Percentiles rank a stretch among this genome's conserved stretches.
These are phyloP conservation scores for Poeciliopsis turrubarensis DNA, from an alignment of 2,113 vertebrate genomes.

Conservation along the genomic window DNA sequence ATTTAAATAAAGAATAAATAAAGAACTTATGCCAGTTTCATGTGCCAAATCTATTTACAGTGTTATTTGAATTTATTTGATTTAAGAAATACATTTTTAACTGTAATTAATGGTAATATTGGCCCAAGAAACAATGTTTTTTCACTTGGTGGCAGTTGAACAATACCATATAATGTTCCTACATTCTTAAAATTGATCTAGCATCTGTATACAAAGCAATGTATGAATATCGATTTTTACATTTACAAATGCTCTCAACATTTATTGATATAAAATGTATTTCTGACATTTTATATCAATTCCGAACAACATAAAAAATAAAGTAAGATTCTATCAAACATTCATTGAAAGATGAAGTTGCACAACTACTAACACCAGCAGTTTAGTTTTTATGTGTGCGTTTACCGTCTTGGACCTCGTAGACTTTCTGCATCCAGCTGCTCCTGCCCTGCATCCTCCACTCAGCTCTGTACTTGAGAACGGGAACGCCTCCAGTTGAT, in stretches of 20 bases:
- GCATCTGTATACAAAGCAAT: background rate
- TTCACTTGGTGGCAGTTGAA: background rate
- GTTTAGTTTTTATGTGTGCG: background rate
- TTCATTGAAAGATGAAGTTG: too few species aligned
- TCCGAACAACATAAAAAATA: background rate
- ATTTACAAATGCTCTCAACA: too few species aligned
- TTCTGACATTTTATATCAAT: background rate
- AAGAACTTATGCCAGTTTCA: too few species aligned
- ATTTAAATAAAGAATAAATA: too few species aligned
- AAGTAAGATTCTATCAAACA: too few species aligned
- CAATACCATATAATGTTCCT: background rate
- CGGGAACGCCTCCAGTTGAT: slow-evolving; percentile 90
- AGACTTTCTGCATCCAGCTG: slow-evolving; percentile 83
- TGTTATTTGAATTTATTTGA: too few species aligned
- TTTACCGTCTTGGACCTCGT: slow-evolving; percentile 88
- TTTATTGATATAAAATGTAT: too few species aligned
- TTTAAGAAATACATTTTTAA: background rate
- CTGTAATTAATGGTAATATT: background rate
- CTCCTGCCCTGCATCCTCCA: slow-evolving; percentile 84
- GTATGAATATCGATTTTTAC: too few species aligned
- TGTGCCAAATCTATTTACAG: too few species aligned
- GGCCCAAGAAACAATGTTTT: background rate
- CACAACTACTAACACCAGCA: background rate
- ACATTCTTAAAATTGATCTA: background rate
- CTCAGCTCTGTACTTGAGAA: slow-evolving; percentile 89